These are phyloP conservation scores for Phthorimaea operculella DNA, from an alignment of 1,140 invertebrate genomes.

Conservation along the genomic window DNA sequence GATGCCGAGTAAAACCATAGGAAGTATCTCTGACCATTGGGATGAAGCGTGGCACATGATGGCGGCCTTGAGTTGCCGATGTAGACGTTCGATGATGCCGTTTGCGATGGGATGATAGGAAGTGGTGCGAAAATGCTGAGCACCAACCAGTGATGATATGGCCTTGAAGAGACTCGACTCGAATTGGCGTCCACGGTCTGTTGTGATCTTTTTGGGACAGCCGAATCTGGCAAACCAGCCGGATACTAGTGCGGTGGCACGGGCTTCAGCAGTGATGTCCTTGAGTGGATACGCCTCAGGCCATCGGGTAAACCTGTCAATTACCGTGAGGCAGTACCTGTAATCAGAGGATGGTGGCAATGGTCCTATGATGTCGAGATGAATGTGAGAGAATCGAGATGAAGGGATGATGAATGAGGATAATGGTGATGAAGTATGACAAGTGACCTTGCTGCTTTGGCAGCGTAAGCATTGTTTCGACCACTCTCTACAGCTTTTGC, in stretches of 20 bases:
- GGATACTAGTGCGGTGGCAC: constrained; percentile 14
- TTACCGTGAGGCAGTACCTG: constrained; percentile 51
- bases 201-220: constrained; percentile 8
- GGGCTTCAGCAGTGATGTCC: constrained; percentile 35
- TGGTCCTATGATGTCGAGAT: constrained; percentile 15
- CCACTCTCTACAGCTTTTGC: too few relatives aligned
- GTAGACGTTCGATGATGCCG: constrained; percentile 48
- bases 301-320: constrained; percentile 60
- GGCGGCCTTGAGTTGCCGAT: constrained; percentile 43
- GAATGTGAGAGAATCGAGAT: too few relatives aligned
- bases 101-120: constrained; percentile 42
- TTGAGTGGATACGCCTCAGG: too few relatives aligned
- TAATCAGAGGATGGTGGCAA: constrained; percentile 37
- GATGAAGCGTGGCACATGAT: constrained; percentile 25
- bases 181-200: constrained; percentile 8
- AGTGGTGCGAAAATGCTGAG: constrained; percentile 30
- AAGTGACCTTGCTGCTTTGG: too few relatives aligned
- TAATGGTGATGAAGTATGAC: too few relatives aligned
- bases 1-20: constrained; percentile 46
- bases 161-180: constrained; percentile 2
- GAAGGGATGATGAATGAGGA: too few relatives aligned
- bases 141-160: constrained; percentile 13
- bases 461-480: too few relatives aligned
- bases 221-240: constrained; percentile 11
- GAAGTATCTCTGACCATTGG: constrained; percentile 35